Percentiles rank a stretch among this genome's conserved stretches.
These are phyloP conservation scores for Acheta domesticus DNA, from an alignment of 2,888 invertebrate species.

Conservation along the genomic window DNA sequence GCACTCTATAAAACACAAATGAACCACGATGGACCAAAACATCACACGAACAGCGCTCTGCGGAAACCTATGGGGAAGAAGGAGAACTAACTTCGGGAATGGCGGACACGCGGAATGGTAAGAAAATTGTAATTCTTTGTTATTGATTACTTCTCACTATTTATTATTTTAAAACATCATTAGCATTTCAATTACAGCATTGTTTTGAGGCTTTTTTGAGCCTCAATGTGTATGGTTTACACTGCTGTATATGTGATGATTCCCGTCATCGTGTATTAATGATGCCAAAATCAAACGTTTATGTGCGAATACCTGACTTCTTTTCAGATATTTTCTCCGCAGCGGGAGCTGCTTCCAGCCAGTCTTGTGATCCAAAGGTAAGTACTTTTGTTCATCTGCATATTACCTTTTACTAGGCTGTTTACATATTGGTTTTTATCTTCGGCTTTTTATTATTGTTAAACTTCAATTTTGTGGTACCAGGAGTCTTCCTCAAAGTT, in stretches of 20 bases:
- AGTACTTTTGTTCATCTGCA: background rate
- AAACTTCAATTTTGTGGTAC: background rate
- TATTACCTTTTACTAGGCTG: too few relatives aligned
- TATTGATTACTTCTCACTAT: background rate
- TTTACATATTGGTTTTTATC: background rate
- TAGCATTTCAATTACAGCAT: too few relatives aligned
- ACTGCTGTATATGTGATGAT: too few relatives aligned
- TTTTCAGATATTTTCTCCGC: background rate
- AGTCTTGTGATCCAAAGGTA: background rate
- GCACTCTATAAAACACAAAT: background rate
- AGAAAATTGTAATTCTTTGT: background rate
- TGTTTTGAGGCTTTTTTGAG: too few relatives aligned
- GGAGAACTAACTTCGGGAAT: background rate
- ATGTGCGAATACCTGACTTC: too few relatives aligned
- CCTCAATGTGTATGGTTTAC: too few relatives aligned
- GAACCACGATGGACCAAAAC: slow-evolving; percentile 6
- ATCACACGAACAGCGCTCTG: background rate
- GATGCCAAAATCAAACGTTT: too few relatives aligned
- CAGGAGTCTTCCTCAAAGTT: background rate
- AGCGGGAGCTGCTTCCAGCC: background rate
- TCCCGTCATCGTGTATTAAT: too few relatives aligned
- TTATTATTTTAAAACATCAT: too few relatives aligned
- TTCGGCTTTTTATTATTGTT: background rate
- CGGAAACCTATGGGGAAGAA: background rate
- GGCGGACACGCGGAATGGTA: slow-evolving; percentile 18